phyloP scores from a whole-genome alignment of 2,797 vertebrate genomes.

The Sebastes oblongus region DNA sequence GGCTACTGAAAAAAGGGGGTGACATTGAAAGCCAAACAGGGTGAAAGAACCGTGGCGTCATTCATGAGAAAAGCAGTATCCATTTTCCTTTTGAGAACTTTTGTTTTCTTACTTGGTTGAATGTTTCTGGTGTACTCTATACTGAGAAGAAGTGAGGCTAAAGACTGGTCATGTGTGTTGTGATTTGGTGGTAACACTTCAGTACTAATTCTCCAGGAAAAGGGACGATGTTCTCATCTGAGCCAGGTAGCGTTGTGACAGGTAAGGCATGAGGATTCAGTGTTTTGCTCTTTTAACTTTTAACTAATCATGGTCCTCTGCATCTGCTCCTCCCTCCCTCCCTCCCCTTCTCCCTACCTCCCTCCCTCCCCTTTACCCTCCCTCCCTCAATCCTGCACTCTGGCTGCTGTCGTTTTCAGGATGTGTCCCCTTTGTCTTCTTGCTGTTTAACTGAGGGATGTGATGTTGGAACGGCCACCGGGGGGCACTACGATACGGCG shows the following conservation, averaged over 20 bases:
- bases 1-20: constrained; percentile 56
- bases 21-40: constrained; percentile 72
- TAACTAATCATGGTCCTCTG: constrained; percentile 81
- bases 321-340: constrained; percentile 33
- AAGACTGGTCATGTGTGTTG: constrained; percentile 9
- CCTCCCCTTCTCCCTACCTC: background rate
- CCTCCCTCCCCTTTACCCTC: background rate
- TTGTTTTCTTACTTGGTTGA: background rate
- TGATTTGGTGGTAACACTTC: constrained; percentile 4
- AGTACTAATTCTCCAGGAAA: constrained; percentile 61
- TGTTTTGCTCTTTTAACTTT: constrained; percentile 82
- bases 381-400: constrained; percentile 62
- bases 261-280: constrained; percentile 98
- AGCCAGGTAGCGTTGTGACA: constrained; percentile 90
- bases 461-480: constrained; percentile 97
- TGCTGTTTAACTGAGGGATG: constrained; percentile 91
- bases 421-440: constrained; percentile 2
- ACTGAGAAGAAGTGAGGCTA: constrained; percentile 18
- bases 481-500: constrained; percentile 95
- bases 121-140: constrained; percentile 8
- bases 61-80: constrained; percentile 68
- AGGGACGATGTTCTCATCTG: constrained; percentile 87
- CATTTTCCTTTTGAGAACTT: constrained; percentile 65
- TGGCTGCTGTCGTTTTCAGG: constrained; percentile 45
- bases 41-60: constrained; percentile 69